Evolutionary conservation across 2,888 invertebrate genomes (phyloP).

Genomic region (Boloria selene): DNA sequence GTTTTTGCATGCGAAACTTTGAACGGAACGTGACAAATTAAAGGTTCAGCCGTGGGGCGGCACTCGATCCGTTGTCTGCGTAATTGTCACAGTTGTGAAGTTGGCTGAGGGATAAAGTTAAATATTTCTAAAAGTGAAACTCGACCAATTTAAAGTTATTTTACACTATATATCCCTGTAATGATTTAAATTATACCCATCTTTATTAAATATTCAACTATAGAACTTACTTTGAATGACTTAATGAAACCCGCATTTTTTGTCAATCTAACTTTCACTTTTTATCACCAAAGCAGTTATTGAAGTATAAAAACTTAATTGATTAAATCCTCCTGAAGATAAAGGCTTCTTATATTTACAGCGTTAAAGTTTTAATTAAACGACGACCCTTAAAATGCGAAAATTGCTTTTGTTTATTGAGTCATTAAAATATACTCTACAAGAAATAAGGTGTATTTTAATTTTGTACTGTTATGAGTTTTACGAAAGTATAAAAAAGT

Average conservation of each 20-base stretch:
- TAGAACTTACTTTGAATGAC: neutral
- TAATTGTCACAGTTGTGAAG: conserved; percentile 43
- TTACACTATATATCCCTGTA: neutral
- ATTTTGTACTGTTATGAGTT: conserved; percentile 11
- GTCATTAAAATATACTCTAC: conserved; percentile 37
- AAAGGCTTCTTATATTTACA: conserved; percentile 36
- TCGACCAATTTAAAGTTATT: conserved; percentile 13
- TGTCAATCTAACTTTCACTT: conserved; percentile 21
- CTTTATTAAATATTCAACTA: neutral
- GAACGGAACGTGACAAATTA: conserved; percentile 45
- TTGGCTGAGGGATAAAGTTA: conserved; percentile 29
- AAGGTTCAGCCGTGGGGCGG: conserved; percentile 38
- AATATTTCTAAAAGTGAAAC: conserved; percentile 21
- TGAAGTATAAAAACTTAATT: conserved; percentile 38
- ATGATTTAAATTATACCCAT: neutral
- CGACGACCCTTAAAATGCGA: conserved; percentile 37
- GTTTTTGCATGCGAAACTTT: conserved; percentile 55
- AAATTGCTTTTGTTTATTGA: conserved; percentile 39
- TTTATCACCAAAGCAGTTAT: conserved; percentile 22
- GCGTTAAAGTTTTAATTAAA: conserved; percentile 40
- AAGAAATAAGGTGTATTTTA: conserved; percentile 30
- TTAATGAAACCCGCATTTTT: conserved; percentile 10
- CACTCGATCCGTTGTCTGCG: conserved; percentile 42
- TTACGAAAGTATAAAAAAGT: conserved; percentile 11
- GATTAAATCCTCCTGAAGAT: conserved; percentile 36